Percentiles rank a stretch among this genome's conserved stretches.
These are phyloP conservation scores for Neoniphon sammara DNA, from an alignment of 2,797 vertebrate species.

Conservation along the genomic window DNA sequence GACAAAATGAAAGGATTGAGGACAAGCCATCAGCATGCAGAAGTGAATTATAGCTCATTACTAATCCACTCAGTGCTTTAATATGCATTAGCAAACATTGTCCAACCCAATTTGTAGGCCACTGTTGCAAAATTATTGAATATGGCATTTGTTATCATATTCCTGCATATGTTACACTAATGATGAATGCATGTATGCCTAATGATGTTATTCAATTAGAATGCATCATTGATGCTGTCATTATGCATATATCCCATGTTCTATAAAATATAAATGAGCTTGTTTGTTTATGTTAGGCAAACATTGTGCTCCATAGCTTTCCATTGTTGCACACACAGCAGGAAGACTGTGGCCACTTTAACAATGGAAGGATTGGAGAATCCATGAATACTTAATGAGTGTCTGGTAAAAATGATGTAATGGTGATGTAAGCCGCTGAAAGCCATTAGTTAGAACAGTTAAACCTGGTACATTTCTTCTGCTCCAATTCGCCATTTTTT, in stretches of 20 bases:
- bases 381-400: conserved; percentile 72
- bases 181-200: conserved; percentile 43
- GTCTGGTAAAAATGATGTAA: conserved; percentile 72
- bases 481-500: conserved; percentile 46
- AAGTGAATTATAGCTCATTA: conserved; percentile 31
- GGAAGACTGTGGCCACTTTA: conserved; percentile 63
- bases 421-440: conserved; percentile 73
- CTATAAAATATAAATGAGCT: conserved; percentile 49
- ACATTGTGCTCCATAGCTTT: conserved; percentile 46
- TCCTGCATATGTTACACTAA: conserved; percentile 48
- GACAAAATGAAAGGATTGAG: conserved; percentile 14
- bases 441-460: conserved; percentile 66
- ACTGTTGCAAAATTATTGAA: conserved; percentile 30
- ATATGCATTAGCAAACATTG: conserved; percentile 39
- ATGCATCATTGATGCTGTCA: conserved; percentile 50
- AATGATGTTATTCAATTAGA: conserved; percentile 55
- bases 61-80: conserved; percentile 19
- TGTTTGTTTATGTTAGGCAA: conserved; percentile 43
- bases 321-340: conserved; percentile 55
- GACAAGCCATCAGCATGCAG: background rate
- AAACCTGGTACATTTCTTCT: conserved; percentile 55
- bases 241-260: conserved; percentile 25
- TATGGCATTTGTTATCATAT: conserved; percentile 42
- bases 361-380: conserved; percentile 62
- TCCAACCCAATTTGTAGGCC: conserved; percentile 11